Percentiles rank a stretch among this genome's conserved stretches.
Conservation (phyloP, 2,113 vertebrate genomes). For the Psammodynastes pulverulentus region DNA sequence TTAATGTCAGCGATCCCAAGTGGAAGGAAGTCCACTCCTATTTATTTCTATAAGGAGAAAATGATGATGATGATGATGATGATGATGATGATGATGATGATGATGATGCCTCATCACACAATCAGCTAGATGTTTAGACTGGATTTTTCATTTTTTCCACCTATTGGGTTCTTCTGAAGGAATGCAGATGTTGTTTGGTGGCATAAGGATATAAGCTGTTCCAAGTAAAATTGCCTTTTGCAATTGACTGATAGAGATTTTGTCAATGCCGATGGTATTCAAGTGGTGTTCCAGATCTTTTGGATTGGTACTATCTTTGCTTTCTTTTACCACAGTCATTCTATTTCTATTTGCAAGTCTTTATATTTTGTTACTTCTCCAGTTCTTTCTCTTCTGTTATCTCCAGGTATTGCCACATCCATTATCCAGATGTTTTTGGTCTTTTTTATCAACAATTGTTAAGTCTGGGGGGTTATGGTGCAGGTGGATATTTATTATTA, state of each 20-base stretch:
- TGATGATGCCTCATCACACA: background rate
- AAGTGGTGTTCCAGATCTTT: background rate
- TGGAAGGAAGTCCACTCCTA: background rate
- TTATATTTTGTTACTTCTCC: background rate
- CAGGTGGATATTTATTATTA: background rate
- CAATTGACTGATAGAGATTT: background rate
- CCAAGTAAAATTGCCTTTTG: background rate
- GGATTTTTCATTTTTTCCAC: background rate
- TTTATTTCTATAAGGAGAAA: background rate
- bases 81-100: too few relatives aligned
- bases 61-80: too few relatives aligned
- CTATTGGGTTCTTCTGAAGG: background rate
- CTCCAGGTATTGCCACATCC: background rate
- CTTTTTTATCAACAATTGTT: background rate
- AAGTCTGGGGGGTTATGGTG: background rate
- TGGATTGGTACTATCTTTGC: background rate
- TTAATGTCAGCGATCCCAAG: background rate
- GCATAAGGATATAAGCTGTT: background rate
- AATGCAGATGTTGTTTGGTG: background rate
- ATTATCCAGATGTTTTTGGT: background rate
- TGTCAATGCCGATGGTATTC: background rate
- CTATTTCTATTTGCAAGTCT: background rate
- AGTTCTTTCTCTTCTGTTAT: background rate
- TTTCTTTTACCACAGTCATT: background rate
- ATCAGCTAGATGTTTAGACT: background rate